Evolutionary conservation across 2,888 invertebrate genomes (phyloP).

Genomic region (Rhingia rostrata): DNA sequence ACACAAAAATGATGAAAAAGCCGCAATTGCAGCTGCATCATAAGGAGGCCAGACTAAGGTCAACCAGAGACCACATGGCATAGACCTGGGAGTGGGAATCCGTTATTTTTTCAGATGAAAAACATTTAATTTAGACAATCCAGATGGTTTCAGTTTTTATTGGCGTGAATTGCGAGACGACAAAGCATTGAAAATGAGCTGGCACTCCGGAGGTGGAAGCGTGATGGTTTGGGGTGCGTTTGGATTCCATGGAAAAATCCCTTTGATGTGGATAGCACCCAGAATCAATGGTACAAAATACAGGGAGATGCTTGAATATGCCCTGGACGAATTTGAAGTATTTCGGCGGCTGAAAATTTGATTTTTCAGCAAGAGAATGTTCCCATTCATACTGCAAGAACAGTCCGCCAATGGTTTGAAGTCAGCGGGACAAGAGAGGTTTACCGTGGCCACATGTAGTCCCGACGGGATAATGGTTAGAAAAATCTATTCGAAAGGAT

Average conservation of each 20-base stretch:
- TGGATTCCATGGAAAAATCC: neutral
- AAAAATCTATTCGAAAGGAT: too few species aligned
- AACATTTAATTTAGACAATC: neutral
- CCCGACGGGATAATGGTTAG: too few species aligned
- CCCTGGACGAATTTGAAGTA: conserved; percentile 21
- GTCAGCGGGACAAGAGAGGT: neutral
- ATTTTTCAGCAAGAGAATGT: conserved; percentile 13
- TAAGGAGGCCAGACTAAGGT: too few species aligned
- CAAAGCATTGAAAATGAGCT: neutral
- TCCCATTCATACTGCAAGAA: conserved; percentile 5
- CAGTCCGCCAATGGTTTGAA: conserved; percentile 20
- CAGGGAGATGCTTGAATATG: conserved; percentile 7
- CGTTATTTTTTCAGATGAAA: neutral
- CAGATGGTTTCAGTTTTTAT: neutral
- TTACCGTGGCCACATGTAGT: conserved; percentile 9
- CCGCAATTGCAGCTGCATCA: too few species aligned
- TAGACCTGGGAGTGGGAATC: too few species aligned
- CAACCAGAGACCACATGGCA: neutral
- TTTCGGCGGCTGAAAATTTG: conserved; percentile 4
- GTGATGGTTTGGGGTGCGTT: too few species aligned
- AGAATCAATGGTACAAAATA: too few species aligned
- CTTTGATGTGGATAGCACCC: neutral
- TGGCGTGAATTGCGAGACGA: conserved; percentile 1
- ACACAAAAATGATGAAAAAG: too few species aligned
- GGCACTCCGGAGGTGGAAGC: neutral